Evolutionary conservation across 2,797 vertebrate species (phyloP), one percentile per base, ranked within the genome.

Genomic region (Pseudomugil tenellus): DNA sequence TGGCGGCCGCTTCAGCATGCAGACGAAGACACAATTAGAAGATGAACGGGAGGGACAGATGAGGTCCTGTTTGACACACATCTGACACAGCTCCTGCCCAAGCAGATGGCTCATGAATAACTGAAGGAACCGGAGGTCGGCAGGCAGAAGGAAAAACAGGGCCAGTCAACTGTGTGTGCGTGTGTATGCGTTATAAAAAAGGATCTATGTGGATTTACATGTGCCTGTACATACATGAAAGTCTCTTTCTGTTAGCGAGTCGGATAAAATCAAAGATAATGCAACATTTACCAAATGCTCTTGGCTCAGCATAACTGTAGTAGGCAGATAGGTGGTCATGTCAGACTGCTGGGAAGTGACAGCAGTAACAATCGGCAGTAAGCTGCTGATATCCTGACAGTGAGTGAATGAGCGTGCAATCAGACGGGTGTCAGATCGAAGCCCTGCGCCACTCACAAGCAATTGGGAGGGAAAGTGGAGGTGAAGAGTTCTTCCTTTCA

Each of bases 21-120:
- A 87, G 78, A 89, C 58, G 43, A 82, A 77, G 86, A 91, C 82
- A 85, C 86, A 84, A 87, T 87, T 87, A 89, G 81, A 84, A 79
- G 80, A 83, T 12, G 74, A 85, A 79, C 71, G 26, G 55, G 73
- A 70, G 86, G 83, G 83, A 78, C 83, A 85, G 87, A 92, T 85
- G 85, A 91, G 81, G 85, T 89, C 83, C 85, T 87, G 84, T 92
- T 91, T 89, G 89, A 89, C 84, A 87, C 84, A 85, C 87, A 89
- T 92, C 87, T 91, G 87, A 90, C 81, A 89, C 80, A 77, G 77
- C 76, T 77, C 82, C 87, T 59, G 84, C 83, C 85, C 82, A 29
- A 86, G 62, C 94, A 95, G 93, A 94, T 94, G 93, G 93, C 90
- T 93, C 90, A 94, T 94, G 83, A 94, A 94, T 94, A 94, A 92